Evolutionary conservation across 2,888 invertebrate genomes (phyloP), one percentile per base, ranked within the genome.

Genomic region (Ichneumon xanthorius): DNA sequence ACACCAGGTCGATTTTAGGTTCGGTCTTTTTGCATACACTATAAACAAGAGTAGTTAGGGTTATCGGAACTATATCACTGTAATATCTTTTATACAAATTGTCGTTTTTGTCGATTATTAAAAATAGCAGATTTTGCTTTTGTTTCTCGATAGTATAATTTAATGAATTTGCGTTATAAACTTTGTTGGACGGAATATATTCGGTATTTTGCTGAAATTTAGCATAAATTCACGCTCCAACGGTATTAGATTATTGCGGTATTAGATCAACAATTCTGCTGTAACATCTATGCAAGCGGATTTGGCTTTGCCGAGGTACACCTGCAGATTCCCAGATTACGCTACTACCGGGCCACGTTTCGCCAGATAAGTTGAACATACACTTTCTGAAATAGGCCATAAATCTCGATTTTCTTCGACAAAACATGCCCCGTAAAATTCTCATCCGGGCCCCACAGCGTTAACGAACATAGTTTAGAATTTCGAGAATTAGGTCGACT

Each of bases 401-500:
- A 26, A n/a, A 63, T 16, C 30, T 30, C n/a, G 30, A 16, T 30
- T n/a, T 7, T 16, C 33, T 4, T 1, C 14, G 63, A 63, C 53
- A 2, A 55, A 19, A 55, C 19, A 19, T 55, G 19, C 19, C 19
- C 19, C 6, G 16, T 16, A 19, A 22, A 55, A 55, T 55, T 19
- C 19, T 19, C 53, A 55, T 7, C 53, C 19, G 53, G 19, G 7
- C 7, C 6, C 16, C 19, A 19, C 19, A 9, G 53, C 7, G 7
- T 19, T 55, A 55, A 19, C 19, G 19, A 55, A 9, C 9, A 2
- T 30, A 26, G 7, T 63, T 26, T 16, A 33, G 63, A 63, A 63
- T 63, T n/a, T 63, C 33, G 33, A 33, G 33, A 63, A 63, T 30
- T 33, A n/a, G 63, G 63, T 63, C 63, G 63, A 63, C 26, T 16